Conservation (phyloP, 1,140 invertebrate species). For the Euura saliciscinereae region DNA sequence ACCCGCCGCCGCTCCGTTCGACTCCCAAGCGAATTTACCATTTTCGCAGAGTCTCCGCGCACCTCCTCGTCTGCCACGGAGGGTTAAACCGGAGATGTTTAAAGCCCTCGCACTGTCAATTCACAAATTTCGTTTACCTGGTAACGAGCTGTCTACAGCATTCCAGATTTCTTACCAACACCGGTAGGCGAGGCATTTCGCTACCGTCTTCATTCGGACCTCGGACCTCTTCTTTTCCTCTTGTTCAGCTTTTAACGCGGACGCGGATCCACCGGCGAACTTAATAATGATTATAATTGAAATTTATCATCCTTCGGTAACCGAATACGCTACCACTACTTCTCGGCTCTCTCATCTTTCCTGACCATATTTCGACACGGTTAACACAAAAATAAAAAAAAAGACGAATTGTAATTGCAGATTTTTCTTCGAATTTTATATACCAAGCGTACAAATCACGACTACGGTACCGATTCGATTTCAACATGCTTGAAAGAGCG, state of each 20-base stretch:
- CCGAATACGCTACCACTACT: not conserved
- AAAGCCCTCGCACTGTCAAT: not conserved
- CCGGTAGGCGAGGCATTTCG: not conserved
- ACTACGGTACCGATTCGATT: too few species aligned
- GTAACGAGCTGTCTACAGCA: not conserved
- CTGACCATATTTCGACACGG: not conserved
- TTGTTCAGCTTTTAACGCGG: not conserved
- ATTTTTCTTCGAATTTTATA: not conserved
- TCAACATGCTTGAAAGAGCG: too few species aligned
- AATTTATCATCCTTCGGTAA: conserved; percentile 1
- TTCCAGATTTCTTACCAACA: not conserved
- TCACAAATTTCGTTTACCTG: not conserved
- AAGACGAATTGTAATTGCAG: not conserved
- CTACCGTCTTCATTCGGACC: not conserved
- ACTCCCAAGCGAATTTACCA: conserved; percentile 10
- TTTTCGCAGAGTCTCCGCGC: conserved; percentile 5
- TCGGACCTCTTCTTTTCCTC: not conserved
- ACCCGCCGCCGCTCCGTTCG: not conserved
- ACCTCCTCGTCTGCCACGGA: conserved; percentile 1
- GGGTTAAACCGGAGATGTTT: not conserved
- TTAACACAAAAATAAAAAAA: too few species aligned
- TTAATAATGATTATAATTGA: conserved; percentile 3
- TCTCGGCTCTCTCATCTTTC: not conserved
- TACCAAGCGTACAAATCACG: too few species aligned
- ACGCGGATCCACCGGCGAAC: not conserved